These are phyloP conservation scores for Drosophila subpulchrella DNA, from an alignment of 1,140 invertebrate genomes.

Conservation along the genomic window DNA sequence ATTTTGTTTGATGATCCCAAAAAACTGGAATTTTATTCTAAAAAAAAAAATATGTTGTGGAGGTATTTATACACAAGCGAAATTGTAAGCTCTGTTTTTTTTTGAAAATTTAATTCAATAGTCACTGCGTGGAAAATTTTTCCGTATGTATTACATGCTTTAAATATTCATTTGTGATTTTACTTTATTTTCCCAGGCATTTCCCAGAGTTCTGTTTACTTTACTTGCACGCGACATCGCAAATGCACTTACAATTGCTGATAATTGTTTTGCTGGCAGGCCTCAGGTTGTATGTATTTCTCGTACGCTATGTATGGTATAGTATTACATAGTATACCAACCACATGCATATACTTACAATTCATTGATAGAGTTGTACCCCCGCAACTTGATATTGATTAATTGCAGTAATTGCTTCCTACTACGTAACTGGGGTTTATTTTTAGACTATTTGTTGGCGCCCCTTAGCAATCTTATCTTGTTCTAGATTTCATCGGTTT, in stretches of 20 bases:
- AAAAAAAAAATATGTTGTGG: background rate
- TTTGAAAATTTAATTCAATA: too few relatives aligned
- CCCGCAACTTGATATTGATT: constrained; percentile 24
- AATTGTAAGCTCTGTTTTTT: too few relatives aligned
- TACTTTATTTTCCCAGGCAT: constrained; percentile 3
- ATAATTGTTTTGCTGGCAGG: constrained; percentile 25
- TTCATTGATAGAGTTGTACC: constrained; percentile 38
- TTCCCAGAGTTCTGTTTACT: constrained; percentile 24
- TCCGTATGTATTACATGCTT: background rate
- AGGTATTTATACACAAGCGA: too few relatives aligned
- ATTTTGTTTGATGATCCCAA: background rate
- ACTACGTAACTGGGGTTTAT: constrained; percentile 24
- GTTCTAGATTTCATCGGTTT: background rate
- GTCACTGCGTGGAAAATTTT: too few relatives aligned
- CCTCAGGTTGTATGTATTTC: background rate
- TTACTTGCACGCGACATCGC: constrained; percentile 33
- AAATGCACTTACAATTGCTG: constrained; percentile 20
- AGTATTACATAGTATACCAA: constrained; percentile 6
- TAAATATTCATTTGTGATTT: constrained; percentile 1
- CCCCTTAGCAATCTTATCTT: constrained; percentile 26
- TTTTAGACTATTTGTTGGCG: constrained; percentile 22
- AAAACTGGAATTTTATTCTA: background rate
- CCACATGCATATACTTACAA: constrained; percentile 23
- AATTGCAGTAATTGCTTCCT: constrained; percentile 15
- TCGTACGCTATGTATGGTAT: constrained; percentile 1